Base-by-base conservation (phyloP, 2,113 vertebrate species). In the Psilopogon haemacephalus region DNA sequence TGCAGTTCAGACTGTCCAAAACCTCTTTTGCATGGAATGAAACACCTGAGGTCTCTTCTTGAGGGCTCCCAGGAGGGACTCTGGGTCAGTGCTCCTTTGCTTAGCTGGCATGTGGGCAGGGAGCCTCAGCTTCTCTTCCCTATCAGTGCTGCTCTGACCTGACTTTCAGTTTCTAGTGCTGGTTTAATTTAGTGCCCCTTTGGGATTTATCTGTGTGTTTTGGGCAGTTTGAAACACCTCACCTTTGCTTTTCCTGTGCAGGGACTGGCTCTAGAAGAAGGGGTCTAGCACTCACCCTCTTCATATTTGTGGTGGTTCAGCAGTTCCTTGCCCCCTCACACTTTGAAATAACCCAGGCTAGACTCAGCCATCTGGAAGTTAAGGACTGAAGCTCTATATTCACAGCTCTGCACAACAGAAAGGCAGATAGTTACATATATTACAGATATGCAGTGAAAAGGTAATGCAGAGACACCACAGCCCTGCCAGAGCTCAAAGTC, bases 81-180 rank as follows among this genome's bases (percentile, higher is more conserved):
- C 15, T 3, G 20, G 33, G 37, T 58, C 30, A 33, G 0, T 5
- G 55, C 32, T 70, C 79, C 74, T 56, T 1, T 2, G 23, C 2
- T 1, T 1, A 27, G 64, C 16, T 1, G 7, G 59, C 40, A 14
- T 0, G 0, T 12, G 46, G 67, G 63, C 42, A 81, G 27, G 30
- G 18, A 88, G 69, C 46, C 32, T 24, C 6, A 11, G 16, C 28
- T 70, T 67, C 60, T 83, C 30, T 60, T 60, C 15, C n/a, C 5
- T 6, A 14, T 32, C 60, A 24, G 52, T 27, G 33, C 69, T 72
- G 58, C 67, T 71, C 42, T 20, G 64, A 67, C 69, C 89, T 20
- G 64, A 67, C 69, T 90, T 90, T 32, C 52, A 24, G 55, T 75
- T 88, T 86, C 91, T 84, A 59, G 50, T 67, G 73, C 76, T 32